These are phyloP conservation scores for Geophilus truncorum DNA, from an alignment of 2,888 invertebrate genomes.

Conservation along the genomic window DNA sequence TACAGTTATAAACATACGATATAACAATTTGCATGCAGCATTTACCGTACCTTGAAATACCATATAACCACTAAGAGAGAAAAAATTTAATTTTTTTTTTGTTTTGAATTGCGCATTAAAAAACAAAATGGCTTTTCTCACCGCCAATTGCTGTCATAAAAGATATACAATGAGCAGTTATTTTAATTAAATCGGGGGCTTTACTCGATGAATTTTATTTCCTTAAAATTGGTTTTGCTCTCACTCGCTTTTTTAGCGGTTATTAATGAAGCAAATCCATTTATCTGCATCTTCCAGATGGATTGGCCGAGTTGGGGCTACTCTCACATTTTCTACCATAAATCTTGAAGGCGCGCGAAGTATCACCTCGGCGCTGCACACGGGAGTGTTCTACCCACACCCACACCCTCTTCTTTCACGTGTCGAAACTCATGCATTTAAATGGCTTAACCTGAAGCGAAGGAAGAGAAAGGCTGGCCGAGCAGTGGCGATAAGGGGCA, in stretches of 20 bases:
- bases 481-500: conserved; percentile 1
- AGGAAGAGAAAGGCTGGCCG: not conserved
- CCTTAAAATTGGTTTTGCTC: not conserved
- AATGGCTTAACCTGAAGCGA: conserved; percentile 30
- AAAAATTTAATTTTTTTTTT: not conserved
- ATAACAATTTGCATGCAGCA: too few species aligned
- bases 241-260: not conserved
- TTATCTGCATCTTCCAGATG: conserved; percentile 29
- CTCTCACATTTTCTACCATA: conserved; percentile 25
- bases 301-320: not conserved
- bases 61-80: too few species aligned
- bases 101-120: not conserved
- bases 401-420: not conserved
- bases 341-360: conserved; percentile 10
- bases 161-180: not conserved
- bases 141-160: not conserved
- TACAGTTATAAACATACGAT: too few species aligned
- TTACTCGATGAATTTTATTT: not conserved
- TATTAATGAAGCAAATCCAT: conserved; percentile 29
- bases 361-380: conserved; percentile 17
- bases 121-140: not conserved
- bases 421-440: conserved; percentile 32
- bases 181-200: not conserved
- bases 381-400: not conserved
- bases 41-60: too few species aligned